Evolutionary conservation across 2,113 vertebrate species (phyloP).

Genomic region (Athene noctua): DNA sequence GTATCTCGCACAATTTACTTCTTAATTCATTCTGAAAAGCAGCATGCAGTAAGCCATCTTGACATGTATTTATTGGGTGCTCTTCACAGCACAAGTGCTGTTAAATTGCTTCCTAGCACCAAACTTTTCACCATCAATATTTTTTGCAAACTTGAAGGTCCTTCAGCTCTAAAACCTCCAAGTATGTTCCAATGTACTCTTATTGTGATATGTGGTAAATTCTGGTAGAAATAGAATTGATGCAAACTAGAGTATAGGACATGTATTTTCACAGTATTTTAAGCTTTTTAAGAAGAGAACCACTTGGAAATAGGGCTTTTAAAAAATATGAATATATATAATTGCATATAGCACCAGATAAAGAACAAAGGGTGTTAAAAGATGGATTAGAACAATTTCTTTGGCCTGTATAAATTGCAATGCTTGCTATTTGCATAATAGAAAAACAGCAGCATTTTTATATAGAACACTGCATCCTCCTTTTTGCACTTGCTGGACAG

Average conservation of each 20-base stretch:
- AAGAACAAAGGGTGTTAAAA: not conserved
- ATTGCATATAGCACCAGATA: not conserved
- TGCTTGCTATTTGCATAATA: not conserved
- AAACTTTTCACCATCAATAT: not conserved
- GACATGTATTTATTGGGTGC: not conserved
- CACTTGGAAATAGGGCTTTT: not conserved
- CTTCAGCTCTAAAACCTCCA: not conserved
- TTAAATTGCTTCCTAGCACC: not conserved
- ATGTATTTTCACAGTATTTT: not conserved
- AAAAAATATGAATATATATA: not conserved
- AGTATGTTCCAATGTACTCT: not conserved
- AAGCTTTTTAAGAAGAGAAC: not conserved
- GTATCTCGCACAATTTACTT: not conserved
- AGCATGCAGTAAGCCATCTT: not conserved
- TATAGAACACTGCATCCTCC: not conserved
- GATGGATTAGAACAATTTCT: not conserved
- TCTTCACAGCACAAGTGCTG: not conserved
- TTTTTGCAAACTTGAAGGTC: not conserved
- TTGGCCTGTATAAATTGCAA: not conserved
- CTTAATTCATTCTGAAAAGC: not conserved
- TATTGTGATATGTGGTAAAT: not conserved
- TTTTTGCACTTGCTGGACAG: not conserved
- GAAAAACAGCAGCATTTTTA: not conserved
- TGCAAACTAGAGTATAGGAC: not conserved
- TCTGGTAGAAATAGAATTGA: not conserved